phyloP scores from a whole-genome alignment of 2,888 invertebrate genomes.

The Strigamia crassipes region DNA sequence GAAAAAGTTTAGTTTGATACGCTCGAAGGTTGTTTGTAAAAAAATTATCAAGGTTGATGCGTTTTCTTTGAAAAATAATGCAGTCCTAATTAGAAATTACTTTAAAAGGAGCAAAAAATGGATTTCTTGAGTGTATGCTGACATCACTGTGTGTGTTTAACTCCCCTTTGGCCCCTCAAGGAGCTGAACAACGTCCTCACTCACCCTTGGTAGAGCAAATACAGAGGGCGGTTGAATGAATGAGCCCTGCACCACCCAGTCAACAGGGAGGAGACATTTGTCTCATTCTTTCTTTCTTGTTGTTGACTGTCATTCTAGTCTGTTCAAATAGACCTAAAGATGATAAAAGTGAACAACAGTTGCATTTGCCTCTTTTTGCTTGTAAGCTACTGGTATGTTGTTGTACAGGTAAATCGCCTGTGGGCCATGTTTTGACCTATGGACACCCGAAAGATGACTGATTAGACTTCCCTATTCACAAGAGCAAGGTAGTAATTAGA shows the following conservation, averaged over 20 bases:
- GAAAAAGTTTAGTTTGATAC: too few relatives aligned
- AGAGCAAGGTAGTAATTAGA: slow-evolving; percentile 4
- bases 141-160: slow-evolving; percentile 3
- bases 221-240: slow-evolving; percentile 10
- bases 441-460: neutral
- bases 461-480: slow-evolving; percentile 10
- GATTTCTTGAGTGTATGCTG: neutral
- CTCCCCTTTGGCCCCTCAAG: slow-evolving; percentile 4
- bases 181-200: slow-evolving; percentile 10
- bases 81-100: neutral
- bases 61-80: neutral
- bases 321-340: slow-evolving; percentile 10
- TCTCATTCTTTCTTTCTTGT: neutral
- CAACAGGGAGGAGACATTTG: slow-evolving; percentile 10
- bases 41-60: too few relatives aligned
- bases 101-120: neutral
- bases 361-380: neutral
- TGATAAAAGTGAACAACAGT: slow-evolving; percentile 10
- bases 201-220: slow-evolving; percentile 10
- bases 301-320: slow-evolving; percentile 10
- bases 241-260: slow-evolving; percentile 10
- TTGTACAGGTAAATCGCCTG: neutral
- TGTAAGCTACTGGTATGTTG: neutral
- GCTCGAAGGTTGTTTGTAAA: too few relatives aligned
- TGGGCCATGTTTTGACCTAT: slow-evolving; percentile 10